Base-by-base conservation (phyloP, 2,888 invertebrate species). In the Gymnocheta viridis region DNA sequence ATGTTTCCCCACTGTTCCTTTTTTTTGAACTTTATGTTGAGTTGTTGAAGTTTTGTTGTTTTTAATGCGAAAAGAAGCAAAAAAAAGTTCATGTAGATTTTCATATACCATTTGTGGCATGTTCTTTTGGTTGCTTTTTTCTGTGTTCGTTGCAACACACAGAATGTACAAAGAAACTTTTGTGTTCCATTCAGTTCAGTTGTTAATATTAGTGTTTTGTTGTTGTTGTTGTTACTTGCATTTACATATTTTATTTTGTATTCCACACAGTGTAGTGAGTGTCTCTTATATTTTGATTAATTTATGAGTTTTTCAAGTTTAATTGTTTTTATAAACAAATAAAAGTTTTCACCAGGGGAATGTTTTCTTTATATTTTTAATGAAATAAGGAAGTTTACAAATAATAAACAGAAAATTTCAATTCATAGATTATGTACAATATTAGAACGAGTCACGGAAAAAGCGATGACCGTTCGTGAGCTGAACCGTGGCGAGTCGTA, bases 231-330 rank as follows among this genome's bases (percentile, higher is more conserved):
- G 5, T 22, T 19, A 10, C 9, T 56, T 29, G 29, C 17, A 12
- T 58, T 35, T n/a, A 17, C 49, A 6, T 17, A 22, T 74, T 62
- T 69, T 49, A 12, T 58, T 64, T 78, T 51, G 22, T 27, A 54
- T 58, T 76, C 66, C 58, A 72, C 58, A 66, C 51, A 78, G 76
- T 77, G 72, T n/a, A n/a, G n/a, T n/a, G n/a, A n/a, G n/a, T n/a
- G n/a, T n/a, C n/a, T 84, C 44, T 77, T 80, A 66, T 72, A 67
- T 80, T 80, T 76, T 80, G 83, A 84, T 80, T 84, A 84, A 84
- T 84, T 84, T 84, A 84, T 84, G 80, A 80, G 80, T 77, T 80
- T 77, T 84, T 84, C 83, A 84, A 77, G 83, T 80, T 84, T 84
- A 84, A 84, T 84, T 84, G 83, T 80, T 84, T 80, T 84, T 80